A percentile compares a stretch with the other conserved stretches of the same genome.
phyloP scores from a whole-genome alignment of 1,140 invertebrate species.

The Rhizoglyphus robini region DNA sequence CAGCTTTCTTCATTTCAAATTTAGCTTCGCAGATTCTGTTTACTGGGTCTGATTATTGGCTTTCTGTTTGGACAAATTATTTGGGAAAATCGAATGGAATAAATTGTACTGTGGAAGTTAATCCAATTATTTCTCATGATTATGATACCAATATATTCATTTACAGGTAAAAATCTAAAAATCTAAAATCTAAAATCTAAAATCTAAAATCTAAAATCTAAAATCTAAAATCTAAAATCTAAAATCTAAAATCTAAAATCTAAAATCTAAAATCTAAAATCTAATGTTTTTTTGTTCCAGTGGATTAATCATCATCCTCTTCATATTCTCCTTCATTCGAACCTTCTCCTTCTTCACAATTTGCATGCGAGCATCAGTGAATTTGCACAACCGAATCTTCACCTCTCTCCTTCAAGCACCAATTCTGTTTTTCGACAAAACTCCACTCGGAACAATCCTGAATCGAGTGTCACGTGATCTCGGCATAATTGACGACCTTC shows the following conservation, averaged over 20 bases:
- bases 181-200: too few relatives aligned
- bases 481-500: constrained; percentile 23
- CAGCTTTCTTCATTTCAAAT: constrained; percentile 22
- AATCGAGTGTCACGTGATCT: constrained; percentile 24
- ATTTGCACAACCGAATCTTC: constrained; percentile 71
- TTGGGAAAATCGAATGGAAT: background rate
- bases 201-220: too few relatives aligned
- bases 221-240: too few relatives aligned
- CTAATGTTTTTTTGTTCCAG: background rate
- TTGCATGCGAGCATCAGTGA: constrained; percentile 61
- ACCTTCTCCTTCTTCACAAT: constrained; percentile 59
- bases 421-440: constrained; percentile 77
- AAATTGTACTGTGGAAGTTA: background rate
- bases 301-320: constrained; percentile 28
- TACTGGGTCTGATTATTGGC: constrained; percentile 29
- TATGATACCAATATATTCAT: background rate
- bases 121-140: background rate
- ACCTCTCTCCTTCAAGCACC: constrained; percentile 57
- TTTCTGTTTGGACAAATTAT: constrained; percentile 25
- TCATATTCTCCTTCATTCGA: constrained; percentile 37
- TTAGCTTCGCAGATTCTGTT: constrained; percentile 26
- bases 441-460: constrained; percentile 40
- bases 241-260: too few relatives aligned
- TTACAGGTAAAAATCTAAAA: too few relatives aligned
- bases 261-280: too few relatives aligned